These are phyloP conservation scores for Vultur gryphus DNA, from an alignment of 2,797 vertebrate genomes.

Conservation along the genomic window DNA sequence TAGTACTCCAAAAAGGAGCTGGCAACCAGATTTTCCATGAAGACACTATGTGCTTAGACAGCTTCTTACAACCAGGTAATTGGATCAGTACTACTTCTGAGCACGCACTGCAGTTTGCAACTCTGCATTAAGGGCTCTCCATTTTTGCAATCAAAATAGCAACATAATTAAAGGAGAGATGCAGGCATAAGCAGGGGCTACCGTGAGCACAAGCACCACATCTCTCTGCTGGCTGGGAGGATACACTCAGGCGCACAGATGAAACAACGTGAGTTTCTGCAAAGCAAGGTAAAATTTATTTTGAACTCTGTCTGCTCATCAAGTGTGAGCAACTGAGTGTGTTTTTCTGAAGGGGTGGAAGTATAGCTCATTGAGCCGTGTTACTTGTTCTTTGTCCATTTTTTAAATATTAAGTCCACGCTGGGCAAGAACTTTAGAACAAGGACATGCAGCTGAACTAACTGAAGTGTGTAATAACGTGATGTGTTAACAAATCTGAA, in stretches of 20 bases:
- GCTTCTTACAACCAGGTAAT: neutral
- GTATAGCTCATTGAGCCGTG: accelerated
- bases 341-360: neutral
- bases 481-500: neutral
- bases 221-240: neutral
- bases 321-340: too few relatives aligned
- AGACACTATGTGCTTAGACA: neutral
- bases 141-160: neutral
- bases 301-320: neutral
- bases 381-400: neutral
- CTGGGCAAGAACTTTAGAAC: neutral
- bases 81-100: neutral
- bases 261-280: accelerated
- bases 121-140: neutral
- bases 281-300: neutral
- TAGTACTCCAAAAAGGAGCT: neutral
- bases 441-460: neutral
- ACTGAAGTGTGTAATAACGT: accelerated
- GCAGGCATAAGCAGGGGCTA: neutral
- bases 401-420: accelerated
- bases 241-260: accelerated
- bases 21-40: neutral
- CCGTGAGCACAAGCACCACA: neutral
- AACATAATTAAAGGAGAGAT: neutral
- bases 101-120: neutral